phyloP scores from a whole-genome alignment of 2,888 invertebrate genomes.

The Trilocha varians region DNA sequence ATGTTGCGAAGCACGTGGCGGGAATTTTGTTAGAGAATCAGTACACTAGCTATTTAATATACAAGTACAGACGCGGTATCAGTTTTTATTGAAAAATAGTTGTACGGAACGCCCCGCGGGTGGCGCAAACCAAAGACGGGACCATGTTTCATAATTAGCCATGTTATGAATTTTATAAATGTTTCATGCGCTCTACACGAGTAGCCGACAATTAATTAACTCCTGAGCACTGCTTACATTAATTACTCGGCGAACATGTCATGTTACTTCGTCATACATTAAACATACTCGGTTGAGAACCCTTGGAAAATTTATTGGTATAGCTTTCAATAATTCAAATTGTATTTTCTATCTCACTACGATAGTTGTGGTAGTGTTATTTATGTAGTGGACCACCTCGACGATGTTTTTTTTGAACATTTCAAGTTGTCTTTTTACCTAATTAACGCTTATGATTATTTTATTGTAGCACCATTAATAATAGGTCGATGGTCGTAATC shows the following conservation, averaged over 20 bases:
- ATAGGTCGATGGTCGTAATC: slow-evolving; percentile 22
- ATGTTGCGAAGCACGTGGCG: slow-evolving; percentile 22
- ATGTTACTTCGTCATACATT: slow-evolving; percentile 54
- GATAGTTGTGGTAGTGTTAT: slow-evolving; percentile 14
- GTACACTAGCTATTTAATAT: slow-evolving; percentile 29
- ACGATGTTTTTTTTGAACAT: slow-evolving; percentile 25
- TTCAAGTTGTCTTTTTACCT: slow-evolving; percentile 28
- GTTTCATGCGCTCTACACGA: slow-evolving; percentile 58
- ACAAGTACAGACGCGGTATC: slow-evolving; percentile 37
- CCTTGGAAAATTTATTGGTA: slow-evolving; percentile 43
- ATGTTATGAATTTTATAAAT: slow-evolving; percentile 71
- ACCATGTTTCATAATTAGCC: slow-evolving; percentile 61
- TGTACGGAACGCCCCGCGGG: slow-evolving; percentile 48
- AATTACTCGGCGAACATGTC: slow-evolving; percentile 55
- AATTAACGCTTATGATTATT: slow-evolving; percentile 45
- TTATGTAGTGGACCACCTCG: slow-evolving; percentile 34
- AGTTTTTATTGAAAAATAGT: slow-evolving; percentile 40
- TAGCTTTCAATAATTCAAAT: slow-evolving; percentile 36
- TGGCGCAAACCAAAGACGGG: slow-evolving; percentile 49
- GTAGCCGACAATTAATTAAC: slow-evolving; percentile 67
- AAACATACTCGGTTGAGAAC: slow-evolving; percentile 39
- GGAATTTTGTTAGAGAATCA: slow-evolving; percentile 18
- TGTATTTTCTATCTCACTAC: slow-evolving; percentile 12
- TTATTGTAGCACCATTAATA: slow-evolving; percentile 32
- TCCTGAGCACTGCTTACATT: slow-evolving; percentile 61